Evolutionary conservation across 1,140 invertebrate genomes (phyloP), one percentile per base, ranked within the genome.

Genomic region (Stenopsyche tienmushanensis): DNA sequence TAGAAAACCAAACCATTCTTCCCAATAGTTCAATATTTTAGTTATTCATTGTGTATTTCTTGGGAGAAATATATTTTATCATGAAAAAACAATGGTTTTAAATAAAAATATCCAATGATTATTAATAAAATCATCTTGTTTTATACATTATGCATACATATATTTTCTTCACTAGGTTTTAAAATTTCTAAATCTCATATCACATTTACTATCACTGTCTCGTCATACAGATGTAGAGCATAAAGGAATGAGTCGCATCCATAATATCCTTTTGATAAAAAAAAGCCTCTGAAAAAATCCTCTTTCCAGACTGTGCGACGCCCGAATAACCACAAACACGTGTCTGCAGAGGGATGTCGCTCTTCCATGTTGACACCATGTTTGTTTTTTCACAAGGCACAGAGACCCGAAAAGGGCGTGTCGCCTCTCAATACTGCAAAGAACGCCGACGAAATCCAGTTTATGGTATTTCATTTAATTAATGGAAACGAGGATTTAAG

Each of bases 321-420:
- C 52, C 52, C 26, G 24, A 54, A n/a, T n/a, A n/a, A 52, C 52
- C 52, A 24, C 52, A 54, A 54, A 54, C 52, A 54, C 52, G 52
- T 54, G 52, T 54, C 52, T 1, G 17, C 5, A 34, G 29, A 13
- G 29, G 21, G 17, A 23, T 50, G 41, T 15, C 41, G n/a, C 21
- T 13, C 21, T 21, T 50, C 23, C 23, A 24, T 54, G 52, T 54
- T 34, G 24, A 54, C 23, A 47, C 17, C 8, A 15, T 15, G 18
- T 13, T 47, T 5, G 47, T 8, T 29, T 54, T 54, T 54, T 54
- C 23, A 7, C 49, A 21, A 7, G 2, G 15, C 5, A 20, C 5
- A 7, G 17, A 15, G 44, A 5, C 44, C 7, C 10, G n/a, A n/a
- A n/a, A 47, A 20, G 44, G 44, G 44, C 44, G 44, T 47, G 10